These are phyloP conservation scores for Trogon surrucura DNA, from an alignment of 2,113 vertebrate species.

Conservation along the genomic window DNA sequence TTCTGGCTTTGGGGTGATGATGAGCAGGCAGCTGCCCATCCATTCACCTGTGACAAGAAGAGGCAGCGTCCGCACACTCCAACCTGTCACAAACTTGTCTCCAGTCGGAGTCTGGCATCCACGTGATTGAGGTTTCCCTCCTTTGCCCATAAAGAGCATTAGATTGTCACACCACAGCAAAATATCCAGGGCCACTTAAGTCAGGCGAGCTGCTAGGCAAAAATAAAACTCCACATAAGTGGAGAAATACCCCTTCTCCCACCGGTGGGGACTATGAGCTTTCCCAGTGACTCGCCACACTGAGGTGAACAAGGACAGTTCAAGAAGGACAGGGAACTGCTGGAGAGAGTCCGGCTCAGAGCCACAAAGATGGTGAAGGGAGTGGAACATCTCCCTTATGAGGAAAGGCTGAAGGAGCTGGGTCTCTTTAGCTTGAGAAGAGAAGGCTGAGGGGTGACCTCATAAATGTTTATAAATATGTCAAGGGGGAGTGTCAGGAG, in stretches of 20 bases:
- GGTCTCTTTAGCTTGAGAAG: too few species aligned
- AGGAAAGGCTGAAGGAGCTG: too few species aligned
- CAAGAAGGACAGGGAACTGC: too few species aligned
- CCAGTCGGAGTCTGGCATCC: too few species aligned
- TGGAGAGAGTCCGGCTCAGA: too few species aligned
- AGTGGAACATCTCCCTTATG: too few species aligned
- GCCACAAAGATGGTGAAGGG: too few species aligned
- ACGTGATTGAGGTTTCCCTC: neutral
- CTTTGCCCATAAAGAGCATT: rapidly evolving
- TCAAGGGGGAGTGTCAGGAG: too few species aligned
- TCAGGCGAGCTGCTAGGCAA: neutral
- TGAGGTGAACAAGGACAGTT: neutral
- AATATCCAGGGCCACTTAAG: neutral
- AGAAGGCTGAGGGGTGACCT: too few species aligned
- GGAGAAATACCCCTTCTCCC: neutral
- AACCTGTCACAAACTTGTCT: neutral
- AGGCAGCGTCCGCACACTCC: neutral
- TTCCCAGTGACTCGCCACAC: neutral
- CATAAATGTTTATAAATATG: too few species aligned
- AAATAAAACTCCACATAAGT: neutral
- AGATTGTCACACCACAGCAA: neutral
- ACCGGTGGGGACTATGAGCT: neutral
- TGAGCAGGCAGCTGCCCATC: neutral
- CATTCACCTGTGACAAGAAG: neutral
- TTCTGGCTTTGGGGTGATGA: neutral